phyloP scores from a whole-genome alignment of 2,888 invertebrate species.

The Rotaria macrura region DNA sequence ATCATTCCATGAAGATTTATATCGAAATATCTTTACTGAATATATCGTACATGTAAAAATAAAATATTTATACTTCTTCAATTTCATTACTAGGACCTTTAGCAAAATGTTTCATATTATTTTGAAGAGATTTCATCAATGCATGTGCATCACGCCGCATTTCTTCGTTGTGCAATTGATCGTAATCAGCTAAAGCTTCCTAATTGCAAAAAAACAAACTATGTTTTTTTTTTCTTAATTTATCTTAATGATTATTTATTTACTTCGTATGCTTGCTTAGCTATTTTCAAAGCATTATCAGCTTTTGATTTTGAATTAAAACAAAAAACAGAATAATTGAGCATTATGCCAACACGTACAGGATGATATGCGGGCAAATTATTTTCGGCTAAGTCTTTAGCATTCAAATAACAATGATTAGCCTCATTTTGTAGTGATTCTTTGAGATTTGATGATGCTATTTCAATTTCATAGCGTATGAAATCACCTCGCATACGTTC shows the following conservation, averaged over 20 bases:
- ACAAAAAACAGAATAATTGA: background rate
- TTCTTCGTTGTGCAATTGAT: background rate
- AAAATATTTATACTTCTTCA: background rate
- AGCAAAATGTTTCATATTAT: constrained; percentile 1
- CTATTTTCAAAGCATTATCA: background rate
- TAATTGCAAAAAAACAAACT: background rate
- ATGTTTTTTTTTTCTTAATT: background rate
- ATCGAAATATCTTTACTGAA: no score
- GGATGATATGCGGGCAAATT: background rate
- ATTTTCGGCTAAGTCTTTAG: background rate
- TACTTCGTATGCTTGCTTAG: background rate
- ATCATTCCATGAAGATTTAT: no score
- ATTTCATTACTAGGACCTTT: background rate
- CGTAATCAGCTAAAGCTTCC: background rate
- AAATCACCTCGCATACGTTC: constrained; percentile 4
- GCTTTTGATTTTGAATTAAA: background rate
- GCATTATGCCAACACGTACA: background rate
- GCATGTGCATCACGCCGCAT: constrained; percentile 2
- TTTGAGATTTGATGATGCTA: background rate
- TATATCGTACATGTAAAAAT: background rate
- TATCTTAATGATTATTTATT: no score
- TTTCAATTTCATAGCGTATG: background rate
- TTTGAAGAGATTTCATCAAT: background rate
- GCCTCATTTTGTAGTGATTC: constrained; percentile 2
- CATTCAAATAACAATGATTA: background rate